These are phyloP conservation scores for Turritopsis rubra DNA, from an alignment of 30 jellyfish, hydroid and myxozoan genomes.

Conservation along the genomic window DNA sequence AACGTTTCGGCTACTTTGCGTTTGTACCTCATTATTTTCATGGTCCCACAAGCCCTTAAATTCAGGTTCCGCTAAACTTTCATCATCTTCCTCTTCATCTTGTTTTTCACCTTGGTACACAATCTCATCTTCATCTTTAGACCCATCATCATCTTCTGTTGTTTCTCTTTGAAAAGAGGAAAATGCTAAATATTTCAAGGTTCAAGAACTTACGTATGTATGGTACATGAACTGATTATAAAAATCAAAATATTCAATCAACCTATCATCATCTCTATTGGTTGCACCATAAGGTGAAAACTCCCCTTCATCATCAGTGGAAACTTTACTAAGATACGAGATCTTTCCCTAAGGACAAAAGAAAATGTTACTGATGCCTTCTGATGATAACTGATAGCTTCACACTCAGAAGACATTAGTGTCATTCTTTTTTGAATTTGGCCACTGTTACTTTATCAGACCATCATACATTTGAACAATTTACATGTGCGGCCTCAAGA, in stretches of 20 bases:
- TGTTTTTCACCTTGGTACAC: neutral
- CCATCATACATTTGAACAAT: neutral
- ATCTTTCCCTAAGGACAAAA: conserved; percentile 19
- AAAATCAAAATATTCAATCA: neutral
- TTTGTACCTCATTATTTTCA: conserved; percentile 48
- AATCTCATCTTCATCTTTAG: conserved; percentile 18
- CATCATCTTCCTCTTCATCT: conserved; percentile 51
- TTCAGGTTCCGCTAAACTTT: conserved; percentile 75
- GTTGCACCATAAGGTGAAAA: conserved; percentile 95
- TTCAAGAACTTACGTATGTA: neutral
- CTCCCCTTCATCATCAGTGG: conserved; percentile 89
- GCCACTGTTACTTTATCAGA: neutral
- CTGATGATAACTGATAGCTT: neutral
- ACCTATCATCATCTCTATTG: conserved; percentile 83
- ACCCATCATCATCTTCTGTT: conserved; percentile 23
- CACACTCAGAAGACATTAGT: neutral
- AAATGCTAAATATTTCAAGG: neutral
- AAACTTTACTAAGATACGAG: conserved; percentile 41
- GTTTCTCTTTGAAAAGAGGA: neutral
- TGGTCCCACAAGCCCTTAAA: conserved; percentile 91
- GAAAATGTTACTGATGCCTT: neutral
- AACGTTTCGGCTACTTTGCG: too few species aligned
- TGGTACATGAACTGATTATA: neutral
- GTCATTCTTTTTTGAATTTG: neutral
- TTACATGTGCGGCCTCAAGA: neutral